Conservation (phyloP, 2,888 invertebrate species). For the Caenorhabditis imperialis region DNA sequence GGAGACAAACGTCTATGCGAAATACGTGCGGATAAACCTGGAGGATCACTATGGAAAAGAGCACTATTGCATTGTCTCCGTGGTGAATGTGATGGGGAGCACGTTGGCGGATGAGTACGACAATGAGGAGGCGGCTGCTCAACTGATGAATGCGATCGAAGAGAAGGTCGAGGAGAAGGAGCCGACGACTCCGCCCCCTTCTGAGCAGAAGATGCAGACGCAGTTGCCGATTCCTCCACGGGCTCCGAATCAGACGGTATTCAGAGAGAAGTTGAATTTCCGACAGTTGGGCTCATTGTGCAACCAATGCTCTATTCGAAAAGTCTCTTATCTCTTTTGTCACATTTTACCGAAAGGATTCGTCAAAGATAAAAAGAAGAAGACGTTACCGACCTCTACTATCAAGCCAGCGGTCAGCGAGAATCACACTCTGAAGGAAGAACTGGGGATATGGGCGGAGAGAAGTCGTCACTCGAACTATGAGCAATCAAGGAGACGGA, state of each 20-base stretch:
- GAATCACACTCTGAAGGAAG: slow-evolving; percentile 9
- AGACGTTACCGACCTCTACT: not conserved
- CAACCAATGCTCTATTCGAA: slow-evolving; percentile 16
- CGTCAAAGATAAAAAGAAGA: not conserved
- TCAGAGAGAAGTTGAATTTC: slow-evolving; percentile 22
- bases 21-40: slow-evolving; percentile 88
- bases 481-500: slow-evolving; percentile 34
- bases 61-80: slow-evolving; percentile 96
- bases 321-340: slow-evolving; percentile 22
- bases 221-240: slow-evolving; percentile 43
- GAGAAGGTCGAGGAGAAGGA: slow-evolving; percentile 19
- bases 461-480: slow-evolving; percentile 20
- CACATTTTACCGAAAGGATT: slow-evolving; percentile 11
- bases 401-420: slow-evolving; percentile 30
- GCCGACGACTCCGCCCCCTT: slow-evolving; percentile 38
- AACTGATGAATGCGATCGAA: slow-evolving; percentile 32
- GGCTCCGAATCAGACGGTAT: slow-evolving; percentile 7
- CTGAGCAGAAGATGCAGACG: slow-evolving; percentile 42
- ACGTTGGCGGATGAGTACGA: slow-evolving; percentile 81
- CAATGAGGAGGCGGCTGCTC: slow-evolving; percentile 65
- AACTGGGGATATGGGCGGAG: slow-evolving; percentile 27
- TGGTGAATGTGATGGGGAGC: slow-evolving; percentile 93
- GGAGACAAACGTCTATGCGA: slow-evolving; percentile 85
- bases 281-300: slow-evolving; percentile 10
- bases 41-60: slow-evolving; percentile 95